Conservation (phyloP, 2,888 invertebrate species). For the Clunio marinus region DNA sequence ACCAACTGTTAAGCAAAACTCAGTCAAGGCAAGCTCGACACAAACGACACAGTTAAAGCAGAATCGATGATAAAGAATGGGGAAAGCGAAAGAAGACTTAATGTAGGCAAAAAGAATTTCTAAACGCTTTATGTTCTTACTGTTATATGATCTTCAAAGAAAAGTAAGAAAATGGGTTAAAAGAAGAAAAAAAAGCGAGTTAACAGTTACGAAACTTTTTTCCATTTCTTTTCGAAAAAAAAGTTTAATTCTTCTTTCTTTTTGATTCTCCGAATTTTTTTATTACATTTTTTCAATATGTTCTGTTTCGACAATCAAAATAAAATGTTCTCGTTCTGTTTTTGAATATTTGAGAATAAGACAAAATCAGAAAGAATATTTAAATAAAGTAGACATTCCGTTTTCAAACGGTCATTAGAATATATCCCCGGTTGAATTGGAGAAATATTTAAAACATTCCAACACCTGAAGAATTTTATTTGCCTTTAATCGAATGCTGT, state of each 20-base stretch:
- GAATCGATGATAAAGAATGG: conserved; percentile 28
- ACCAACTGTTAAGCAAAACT: neutral
- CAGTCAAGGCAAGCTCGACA: conserved; percentile 12
- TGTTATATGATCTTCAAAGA: conserved; percentile 26
- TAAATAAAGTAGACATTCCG: too few relatives aligned
- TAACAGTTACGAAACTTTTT: conserved; percentile 28
- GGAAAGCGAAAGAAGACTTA: neutral
- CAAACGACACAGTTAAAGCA: conserved; percentile 33
- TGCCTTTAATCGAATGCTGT: too few relatives aligned
- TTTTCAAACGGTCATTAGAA: too few relatives aligned
- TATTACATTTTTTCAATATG: neutral
- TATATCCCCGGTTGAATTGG: too few relatives aligned
- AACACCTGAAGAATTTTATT: too few relatives aligned
- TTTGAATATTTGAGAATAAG: too few relatives aligned
- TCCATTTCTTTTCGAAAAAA: conserved; percentile 14
- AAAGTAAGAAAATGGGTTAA: conserved; percentile 35
- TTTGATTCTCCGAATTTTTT: conserved; percentile 10
- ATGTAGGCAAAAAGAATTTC: neutral
- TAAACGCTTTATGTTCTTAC: conserved; percentile 16
- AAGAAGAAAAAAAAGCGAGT: conserved; percentile 11
- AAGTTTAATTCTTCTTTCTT: neutral
- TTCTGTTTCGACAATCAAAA: too few relatives aligned
- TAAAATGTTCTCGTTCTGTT: too few relatives aligned
- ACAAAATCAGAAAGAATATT: too few relatives aligned
- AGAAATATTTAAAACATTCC: too few relatives aligned